A percentile compares a stretch with the other conserved stretches of the same genome.
These are phyloP conservation scores for Agapostemon virescens DNA, from an alignment of 2,888 invertebrate genomes.

Conservation along the genomic window DNA sequence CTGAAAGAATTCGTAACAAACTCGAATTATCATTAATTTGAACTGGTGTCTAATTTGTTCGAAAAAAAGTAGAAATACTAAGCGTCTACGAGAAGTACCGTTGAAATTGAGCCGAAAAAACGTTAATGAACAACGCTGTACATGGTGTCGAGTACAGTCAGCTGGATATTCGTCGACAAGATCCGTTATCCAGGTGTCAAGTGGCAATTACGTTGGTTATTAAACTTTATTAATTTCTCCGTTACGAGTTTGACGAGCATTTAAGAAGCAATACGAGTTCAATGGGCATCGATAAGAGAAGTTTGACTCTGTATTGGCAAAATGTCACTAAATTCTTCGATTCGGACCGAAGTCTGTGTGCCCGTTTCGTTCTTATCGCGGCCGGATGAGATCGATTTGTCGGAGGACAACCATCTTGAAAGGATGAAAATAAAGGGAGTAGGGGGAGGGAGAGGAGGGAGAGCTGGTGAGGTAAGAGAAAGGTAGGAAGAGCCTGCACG, in stretches of 20 bases:
- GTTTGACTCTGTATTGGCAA: neutral
- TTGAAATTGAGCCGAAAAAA: neutral
- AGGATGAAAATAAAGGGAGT: slow-evolving; percentile 17
- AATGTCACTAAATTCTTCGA: neutral
- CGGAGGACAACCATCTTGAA: slow-evolving; percentile 35
- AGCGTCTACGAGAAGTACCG: neutral
- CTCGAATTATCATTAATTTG: neutral
- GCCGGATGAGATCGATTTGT: slow-evolving; percentile 30
- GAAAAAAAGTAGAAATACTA: neutral
- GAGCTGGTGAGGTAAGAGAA: slow-evolving; percentile 26
- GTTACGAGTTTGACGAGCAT: neutral
- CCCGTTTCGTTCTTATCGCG: slow-evolving; percentile 21
- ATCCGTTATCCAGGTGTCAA: neutral
- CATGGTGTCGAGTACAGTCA: neutral
- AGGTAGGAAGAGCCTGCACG: slow-evolving; percentile 26
- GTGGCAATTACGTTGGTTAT: neutral
- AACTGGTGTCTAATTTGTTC: neutral
- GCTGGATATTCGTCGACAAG: neutral
- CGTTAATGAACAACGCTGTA: neutral
- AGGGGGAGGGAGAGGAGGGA: neutral
- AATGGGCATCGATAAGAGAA: neutral
- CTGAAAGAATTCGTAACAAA: neutral
- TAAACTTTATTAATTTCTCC: neutral
- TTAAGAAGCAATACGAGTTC: neutral
- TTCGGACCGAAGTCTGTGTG: neutral